Evolutionary conservation across 2,113 vertebrate genomes (phyloP), one percentile per base, ranked within the genome.

Genomic region (Ctenomys sociabilis): DNA sequence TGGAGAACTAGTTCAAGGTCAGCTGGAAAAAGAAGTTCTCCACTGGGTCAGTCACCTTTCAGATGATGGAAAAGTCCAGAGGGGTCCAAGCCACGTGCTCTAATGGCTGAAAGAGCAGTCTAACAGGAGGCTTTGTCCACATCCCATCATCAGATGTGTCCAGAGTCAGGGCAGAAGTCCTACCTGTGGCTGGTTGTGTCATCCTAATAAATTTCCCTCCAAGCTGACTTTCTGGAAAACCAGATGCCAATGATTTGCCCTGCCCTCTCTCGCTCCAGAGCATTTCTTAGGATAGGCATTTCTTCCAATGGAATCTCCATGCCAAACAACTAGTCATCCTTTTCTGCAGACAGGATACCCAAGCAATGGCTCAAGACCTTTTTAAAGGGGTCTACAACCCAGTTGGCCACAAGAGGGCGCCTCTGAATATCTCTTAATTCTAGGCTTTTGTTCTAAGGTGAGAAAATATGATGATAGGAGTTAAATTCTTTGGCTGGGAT

Each of bases 201-300:
- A 89, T 45, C 13, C 17, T 57, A 86, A 43, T 77, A 83, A 94
- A 81, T 63, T 75, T 91, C 26, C 73, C 37, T 96, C 68, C 78
- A 91, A 95, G 83, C 66, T 90, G 93, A n/a, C 85, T 96, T 94
- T 95, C 81, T 94, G 96, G 93, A 61, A 92, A 97, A 87, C 54
- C 85, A 91, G 85, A 81, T 94, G 86, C 89, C 80, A 93, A 1
- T 16, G 83, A 91, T 43, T 32, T 35, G 0, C 35, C 73, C 90
- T 87, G 91, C 86, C 80, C 78, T 96, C n/a, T 96, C 93, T 16
- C 2, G 61, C 93, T 94, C 7, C 1, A 78, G 73, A 66, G 40
- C 91, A 81, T 96, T 91, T 96, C 88, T 93, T n/a, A 93, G 43
- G 68, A 57, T 35, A 17, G 35, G 32, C 49, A 86, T 43, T 70